Evolutionary conservation across 64 coral and sea anemone genomes (phyloP), one percentile per base, ranked within the genome.

Genomic region (Anthopleura sola): DNA sequence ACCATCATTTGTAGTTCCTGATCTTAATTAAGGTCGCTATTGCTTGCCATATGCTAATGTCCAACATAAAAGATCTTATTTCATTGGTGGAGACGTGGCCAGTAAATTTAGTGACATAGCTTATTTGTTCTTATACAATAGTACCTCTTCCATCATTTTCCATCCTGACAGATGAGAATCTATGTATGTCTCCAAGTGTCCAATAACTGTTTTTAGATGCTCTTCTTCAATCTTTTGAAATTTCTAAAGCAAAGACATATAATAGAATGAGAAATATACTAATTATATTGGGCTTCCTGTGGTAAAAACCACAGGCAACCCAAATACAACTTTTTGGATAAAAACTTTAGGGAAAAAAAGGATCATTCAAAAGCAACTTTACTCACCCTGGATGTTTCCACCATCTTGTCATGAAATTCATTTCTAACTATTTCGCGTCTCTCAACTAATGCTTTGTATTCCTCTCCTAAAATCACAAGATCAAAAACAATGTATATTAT

Each of bases 401-500:
- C 92, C 96, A 98, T 98, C 84, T 82, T 91, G 80, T 91, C 96
- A 90, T 98, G 96, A 86, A 98, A 98, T 64, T 88, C 89, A 75
- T 98, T 98, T 75, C 96, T 94, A 51, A 98, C 68, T 29, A 94
- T 91, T 90, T 98, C 96, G 47, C 96, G 86, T 54, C 88, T 94
- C 49, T 94, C 96, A 53, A 98, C 89, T n/a, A 94, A 78, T 83
- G 12, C 16, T 82, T 94, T 94, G 78, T 98, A 98, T 5, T 98
- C 96, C 86, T 98, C 96, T 83, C 85, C 96, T 98, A 34, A 55
- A 86, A 80, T 32, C 78, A 86, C 13, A 34, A 47, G 5, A 69
- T 23, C 36, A 85, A 31, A 50, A 62, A 8, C 19, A 24, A 53
- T 33, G 55, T 75, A 18, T 71, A 24, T 39, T n/a, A 23, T 24